Evolutionary conservation across 2,888 invertebrate genomes (phyloP).

Genomic region (Pyrrhosoma nymphula): DNA sequence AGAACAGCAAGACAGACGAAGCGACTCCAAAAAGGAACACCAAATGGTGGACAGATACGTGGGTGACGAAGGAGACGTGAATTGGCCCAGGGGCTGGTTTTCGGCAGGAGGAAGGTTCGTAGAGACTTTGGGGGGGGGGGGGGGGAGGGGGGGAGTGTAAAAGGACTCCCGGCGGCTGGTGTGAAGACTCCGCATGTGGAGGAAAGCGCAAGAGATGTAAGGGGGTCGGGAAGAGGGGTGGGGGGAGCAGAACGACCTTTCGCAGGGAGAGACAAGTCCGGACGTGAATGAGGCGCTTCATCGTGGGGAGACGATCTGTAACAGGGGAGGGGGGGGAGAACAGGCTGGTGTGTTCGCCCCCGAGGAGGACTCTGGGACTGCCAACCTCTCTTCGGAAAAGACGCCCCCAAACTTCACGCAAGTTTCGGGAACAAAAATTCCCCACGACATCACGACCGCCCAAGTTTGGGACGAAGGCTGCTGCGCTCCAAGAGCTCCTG

Average conservation of each 20-base stretch:
- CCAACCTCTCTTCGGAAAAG: background rate
- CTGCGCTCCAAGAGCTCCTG: background rate
- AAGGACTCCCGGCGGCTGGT: background rate
- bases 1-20: too few relatives aligned
- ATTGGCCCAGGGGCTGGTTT: background rate
- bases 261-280: background rate
- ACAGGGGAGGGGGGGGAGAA: background rate
- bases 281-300: background rate
- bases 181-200: background rate
- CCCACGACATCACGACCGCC: background rate
- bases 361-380: background rate
- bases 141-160: background rate
- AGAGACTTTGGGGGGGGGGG: background rate
- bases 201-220: too few relatives aligned
- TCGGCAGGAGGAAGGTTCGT: background rate
- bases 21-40: too few relatives aligned
- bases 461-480: background rate
- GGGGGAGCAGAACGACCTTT: background rate
- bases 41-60: too few relatives aligned
- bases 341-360: background rate
- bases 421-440: background rate
- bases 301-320: background rate
- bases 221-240: background rate
- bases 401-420: background rate
- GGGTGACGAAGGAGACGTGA: background rate